Base-by-base conservation (phyloP, 2,888 invertebrate species). In the Amorpha juglandis region DNA sequence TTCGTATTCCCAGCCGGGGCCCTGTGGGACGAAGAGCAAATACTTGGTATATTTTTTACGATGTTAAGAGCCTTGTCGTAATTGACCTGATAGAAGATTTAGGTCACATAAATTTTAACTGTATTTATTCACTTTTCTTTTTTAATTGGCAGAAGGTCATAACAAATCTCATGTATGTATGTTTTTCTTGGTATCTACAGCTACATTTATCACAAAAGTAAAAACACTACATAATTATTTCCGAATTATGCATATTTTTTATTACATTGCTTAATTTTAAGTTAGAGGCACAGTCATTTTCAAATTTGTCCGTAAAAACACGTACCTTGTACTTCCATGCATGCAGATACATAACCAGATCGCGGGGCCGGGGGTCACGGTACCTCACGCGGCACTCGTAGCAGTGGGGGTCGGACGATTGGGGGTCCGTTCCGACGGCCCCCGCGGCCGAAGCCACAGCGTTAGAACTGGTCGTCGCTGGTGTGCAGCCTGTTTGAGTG, bases 341-440 rank as follows among this genome's bases (percentile, higher is more conserved):
- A 90, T 99, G 99, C 55, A 99, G 95, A 90, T 98, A 99, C 98
- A 99, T 98, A 75, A 98, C 96, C 69, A 99, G 95, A 88, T 99
- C 98, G 74, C 97, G 95, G 0, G 98, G 97, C 71, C 97, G 95
- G 0, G 99, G 99, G 89, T 99, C 99, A 72, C 97, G 94, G 92
- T 98, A 98, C 69, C 97, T 95, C 68, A 98, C 97, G 89, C 97
- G 97, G 90, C 99, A 99, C 89, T 98, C 98, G 86, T 97, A 97
- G 92, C 99, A 99, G 85, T 98, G 96, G 50, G 96, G 96, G 85
- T 98, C 98, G 12, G 96, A 90, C 12, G 96, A 95, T 91, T 97
- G 95, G 81, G 97, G 74, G 63, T 85, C 88, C 19, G 50, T 9
- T 19, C 50, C 16, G 19, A 8, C 50, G n/a, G 3, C 19, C 0